phyloP scores from a whole-genome alignment of 2,888 invertebrate genomes.

The Habrosyne pyritoides region DNA sequence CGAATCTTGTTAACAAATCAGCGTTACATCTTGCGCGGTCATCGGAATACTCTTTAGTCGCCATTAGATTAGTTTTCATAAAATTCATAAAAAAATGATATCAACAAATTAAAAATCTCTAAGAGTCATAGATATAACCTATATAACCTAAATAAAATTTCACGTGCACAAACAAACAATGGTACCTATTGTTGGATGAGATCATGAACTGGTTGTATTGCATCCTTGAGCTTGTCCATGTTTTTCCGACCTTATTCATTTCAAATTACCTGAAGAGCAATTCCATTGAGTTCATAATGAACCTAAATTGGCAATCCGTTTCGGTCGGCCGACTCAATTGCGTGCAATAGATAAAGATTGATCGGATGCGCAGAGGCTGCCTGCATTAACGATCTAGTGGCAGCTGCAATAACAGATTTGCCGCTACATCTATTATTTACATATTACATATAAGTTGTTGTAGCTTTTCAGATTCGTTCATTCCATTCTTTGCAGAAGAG shows the following conservation, averaged over 20 bases:
- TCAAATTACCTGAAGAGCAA: slow-evolving; percentile 40
- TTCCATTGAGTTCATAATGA: slow-evolving; percentile 56
- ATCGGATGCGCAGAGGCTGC: slow-evolving; percentile 55
- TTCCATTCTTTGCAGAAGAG: slow-evolving; percentile 23
- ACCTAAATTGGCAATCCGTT: slow-evolving; percentile 65
- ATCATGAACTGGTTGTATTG: neutral
- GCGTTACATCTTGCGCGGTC: too few species aligned
- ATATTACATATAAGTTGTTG: slow-evolving; percentile 43
- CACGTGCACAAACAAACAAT: neutral
- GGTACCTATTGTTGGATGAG: neutral
- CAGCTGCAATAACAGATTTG: slow-evolving; percentile 59
- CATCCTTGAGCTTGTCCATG: neutral
- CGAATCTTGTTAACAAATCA: too few species aligned
- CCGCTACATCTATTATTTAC: slow-evolving; percentile 54
- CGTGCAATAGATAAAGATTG: slow-evolving; percentile 57
- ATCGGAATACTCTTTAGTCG: too few species aligned
- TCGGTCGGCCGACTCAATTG: slow-evolving; percentile 56
- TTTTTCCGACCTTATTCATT: slow-evolving; percentile 34
- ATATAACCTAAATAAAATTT: neutral
- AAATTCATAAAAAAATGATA: too few species aligned
- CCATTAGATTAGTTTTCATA: too few species aligned
- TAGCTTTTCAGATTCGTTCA: slow-evolving; percentile 47
- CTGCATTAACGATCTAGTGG: slow-evolving; percentile 35
- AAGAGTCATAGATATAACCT: neutral
- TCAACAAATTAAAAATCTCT: too few species aligned